Evolutionary conservation across 2,113 vertebrate genomes (phyloP), one percentile per base, ranked within the genome.

Genomic region (Scolopax mira): DNA sequence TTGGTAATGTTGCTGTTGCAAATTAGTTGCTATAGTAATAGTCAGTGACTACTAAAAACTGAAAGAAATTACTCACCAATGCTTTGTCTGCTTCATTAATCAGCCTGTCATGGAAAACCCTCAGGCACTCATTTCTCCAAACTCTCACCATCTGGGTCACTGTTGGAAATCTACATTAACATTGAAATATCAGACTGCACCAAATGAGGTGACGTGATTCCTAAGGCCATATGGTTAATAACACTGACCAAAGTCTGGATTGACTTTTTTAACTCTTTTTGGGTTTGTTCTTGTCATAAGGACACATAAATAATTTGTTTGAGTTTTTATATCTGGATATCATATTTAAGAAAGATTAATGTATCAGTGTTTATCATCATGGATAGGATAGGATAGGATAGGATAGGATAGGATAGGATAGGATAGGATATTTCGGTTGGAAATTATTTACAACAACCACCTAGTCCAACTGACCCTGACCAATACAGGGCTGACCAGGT

Each of bases 101-200:
- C 46, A 99, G 97, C 72, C 99, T 98, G 97, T 99, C 99, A 13
- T 99, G 99, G 95, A 99, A 99, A 96, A 99, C 99, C 80, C 99
- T 97, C 90, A 99, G 97, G 92, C 98, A 99, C 75, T 99, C 99
- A 35, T 99, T 99, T 91, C 99, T 98, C 99, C 99, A 99, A 11
- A 99, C 98, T 65, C 99, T 98, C 75, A 99, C 98, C 98, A 99
- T 99, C 89, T 99, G 98, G 44, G 97, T 67, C 70, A 98, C 98
- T 3, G 97, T 99, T 77, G 97, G 97, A 98, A 99, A 99, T 95
- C 99, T 99, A 85, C 24, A 30, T 7, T 60, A 79, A 71, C 62
- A 80, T 7, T 4, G 46, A 57, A 92, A 82, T 58, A 90, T 55
- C 72, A 70, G 37, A 41, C 54, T 72, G 81, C 30, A 54, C 61